A percentile compares a stretch with the other conserved stretches of the same genome.
Conservation (phyloP, 2,888 invertebrate species). For the Scelioninae gen. 2 region DNA sequence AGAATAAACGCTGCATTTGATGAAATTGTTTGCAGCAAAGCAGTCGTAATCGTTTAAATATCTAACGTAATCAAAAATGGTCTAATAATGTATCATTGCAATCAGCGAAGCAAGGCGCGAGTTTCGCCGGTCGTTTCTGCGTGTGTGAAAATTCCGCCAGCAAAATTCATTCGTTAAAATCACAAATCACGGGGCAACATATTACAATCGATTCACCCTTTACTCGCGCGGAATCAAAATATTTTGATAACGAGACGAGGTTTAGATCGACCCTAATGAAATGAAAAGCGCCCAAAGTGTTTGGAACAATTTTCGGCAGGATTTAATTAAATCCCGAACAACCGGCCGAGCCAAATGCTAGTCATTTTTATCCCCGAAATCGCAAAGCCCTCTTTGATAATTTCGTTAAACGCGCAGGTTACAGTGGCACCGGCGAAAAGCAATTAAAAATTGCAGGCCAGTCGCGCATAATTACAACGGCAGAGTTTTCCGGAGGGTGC, state of each 20-base stretch:
- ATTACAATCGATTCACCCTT: slow-evolving; percentile 30
- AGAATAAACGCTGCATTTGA: no score
- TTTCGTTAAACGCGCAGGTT: slow-evolving; percentile 40
- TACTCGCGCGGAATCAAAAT: slow-evolving; percentile 34
- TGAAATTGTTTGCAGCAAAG: no score
- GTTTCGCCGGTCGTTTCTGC: no score
- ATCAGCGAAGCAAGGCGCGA: no score
- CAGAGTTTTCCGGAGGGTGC: slow-evolving; percentile 56
- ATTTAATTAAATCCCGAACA: slow-evolving; percentile 48
- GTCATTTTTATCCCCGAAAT: slow-evolving; percentile 39
- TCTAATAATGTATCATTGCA: no score
- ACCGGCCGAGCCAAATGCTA: slow-evolving; percentile 15
- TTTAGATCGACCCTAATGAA: slow-evolving; percentile 15
- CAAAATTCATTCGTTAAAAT: not conserved
- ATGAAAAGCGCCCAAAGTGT: slow-evolving; percentile 11
- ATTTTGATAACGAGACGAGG: slow-evolving; percentile 34
- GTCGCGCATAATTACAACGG: slow-evolving; percentile 49
- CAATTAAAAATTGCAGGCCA: slow-evolving; percentile 52
- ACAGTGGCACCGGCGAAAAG: slow-evolving; percentile 38
- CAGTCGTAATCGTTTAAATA: no score
- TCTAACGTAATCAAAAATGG: no score
- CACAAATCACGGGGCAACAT: slow-evolving; percentile 18
- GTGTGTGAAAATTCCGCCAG: no score
- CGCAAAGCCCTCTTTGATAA: slow-evolving; percentile 23
- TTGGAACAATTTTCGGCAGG: slow-evolving; percentile 19